phyloP scores from a whole-genome alignment of 2,113 vertebrate species.

The Oncorhynchus kisutch region DNA sequence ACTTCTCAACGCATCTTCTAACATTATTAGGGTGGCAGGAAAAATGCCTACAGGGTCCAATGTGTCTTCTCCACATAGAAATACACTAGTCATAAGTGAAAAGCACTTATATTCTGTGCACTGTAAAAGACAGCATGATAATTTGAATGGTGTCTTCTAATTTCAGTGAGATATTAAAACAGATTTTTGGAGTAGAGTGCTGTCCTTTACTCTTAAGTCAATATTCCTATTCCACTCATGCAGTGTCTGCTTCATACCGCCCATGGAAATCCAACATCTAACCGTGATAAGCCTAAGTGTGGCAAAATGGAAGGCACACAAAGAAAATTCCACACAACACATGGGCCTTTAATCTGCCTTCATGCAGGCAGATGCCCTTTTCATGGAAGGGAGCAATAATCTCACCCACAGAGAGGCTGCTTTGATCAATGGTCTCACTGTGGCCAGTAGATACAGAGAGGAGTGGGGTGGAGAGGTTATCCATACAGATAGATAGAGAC shows the following conservation, averaged over 20 bases:
- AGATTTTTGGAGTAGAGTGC: conserved; percentile 15
- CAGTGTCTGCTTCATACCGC: conserved; percentile 8
- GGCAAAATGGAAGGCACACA: not conserved
- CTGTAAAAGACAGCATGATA: conserved; percentile 14
- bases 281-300: conserved; percentile 2
- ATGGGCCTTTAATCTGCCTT: not conserved
- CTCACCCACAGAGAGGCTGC: not conserved
- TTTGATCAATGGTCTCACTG: not conserved
- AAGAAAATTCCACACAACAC: not conserved
- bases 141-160: not conserved
- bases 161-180: conserved; percentile 10
- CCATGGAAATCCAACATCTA: conserved; percentile 7
- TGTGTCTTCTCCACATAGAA: not conserved
- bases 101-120: conserved; percentile 5
- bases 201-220: conserved; percentile 18
- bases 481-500: not conserved
- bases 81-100: too few relatives aligned
- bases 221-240: not conserved
- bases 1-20: too few relatives aligned
- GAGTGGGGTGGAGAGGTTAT: not conserved
- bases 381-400: not conserved
- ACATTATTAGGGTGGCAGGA: too few relatives aligned
- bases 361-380: not conserved
- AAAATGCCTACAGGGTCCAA: not conserved
- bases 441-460: not conserved